Evolutionary conservation across 2,797 vertebrate genomes (phyloP), one percentile per base, ranked within the genome.

Genomic region (Sarcophilus harrisii): DNA sequence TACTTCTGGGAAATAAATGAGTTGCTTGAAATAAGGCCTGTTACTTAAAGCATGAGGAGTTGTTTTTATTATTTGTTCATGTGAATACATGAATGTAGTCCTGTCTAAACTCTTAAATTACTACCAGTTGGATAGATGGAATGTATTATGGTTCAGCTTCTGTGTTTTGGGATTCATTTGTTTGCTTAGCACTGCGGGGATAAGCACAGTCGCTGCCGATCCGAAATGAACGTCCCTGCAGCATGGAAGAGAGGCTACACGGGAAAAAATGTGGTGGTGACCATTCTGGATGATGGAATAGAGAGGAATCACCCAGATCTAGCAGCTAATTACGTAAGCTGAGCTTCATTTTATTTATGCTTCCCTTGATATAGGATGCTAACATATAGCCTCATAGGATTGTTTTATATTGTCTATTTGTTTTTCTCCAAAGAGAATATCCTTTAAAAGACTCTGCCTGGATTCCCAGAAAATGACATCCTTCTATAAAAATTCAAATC

Each of bases 161-260:
- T 24, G 0, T 57, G 21, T 90, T 1, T 9, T 66, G 66, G 55
- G 54, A 13, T 60, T 59, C 92, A 92, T 94, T 91, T 94, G 38
- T 87, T 57, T 0, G 27, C 91, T 0, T 73, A 99, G 99, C 99
- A 99, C 91, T 99, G 99, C 0, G 55, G 98, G 0, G 98, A 99
- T 95, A 99, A 98, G 92, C 97, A 96, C 97, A 98, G 98, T 4
- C 98, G 98, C 59, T 99, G 99, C 97, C 97, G 99, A 49, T 99
- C 99, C 0, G 99, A 99, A 94, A 99, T 99, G 99, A 99, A 99
- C 0, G 38, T 99, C 52, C 97, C 99, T 95, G 98, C 98, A 1
- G 99, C 99, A 0, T 99, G 99, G 99, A 99, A 98, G 96, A 97
- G 98, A 93, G 99, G 99, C 96, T 99, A 99, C 97, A 99, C 99